Conservation (phyloP, 2,113 vertebrate species). For the Mus spicilegus region DNA sequence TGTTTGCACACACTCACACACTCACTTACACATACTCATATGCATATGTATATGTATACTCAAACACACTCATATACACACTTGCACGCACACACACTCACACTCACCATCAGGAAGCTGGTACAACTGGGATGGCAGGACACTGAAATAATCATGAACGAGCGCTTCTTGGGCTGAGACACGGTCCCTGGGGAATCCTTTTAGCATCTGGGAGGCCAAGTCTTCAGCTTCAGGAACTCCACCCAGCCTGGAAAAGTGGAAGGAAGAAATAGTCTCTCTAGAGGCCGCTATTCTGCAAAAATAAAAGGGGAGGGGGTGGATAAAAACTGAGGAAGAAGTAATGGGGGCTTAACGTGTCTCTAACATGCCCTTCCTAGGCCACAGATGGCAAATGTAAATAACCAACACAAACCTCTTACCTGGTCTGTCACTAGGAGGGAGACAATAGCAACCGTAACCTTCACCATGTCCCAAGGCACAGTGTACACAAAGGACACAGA, state of each 20-base stretch:
- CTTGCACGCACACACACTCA: neutral
- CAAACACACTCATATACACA: neutral
- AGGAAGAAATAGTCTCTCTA: constrained; percentile 28
- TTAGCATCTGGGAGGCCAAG: constrained; percentile 91
- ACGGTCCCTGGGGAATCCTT: constrained; percentile 85
- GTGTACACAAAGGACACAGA: neutral
- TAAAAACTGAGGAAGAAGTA: neutral
- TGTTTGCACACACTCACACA: no score
- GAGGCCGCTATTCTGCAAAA: constrained; percentile 29
- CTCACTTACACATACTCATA: neutral
- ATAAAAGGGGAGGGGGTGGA: neutral
- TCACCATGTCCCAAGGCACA: neutral
- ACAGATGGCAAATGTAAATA: neutral
- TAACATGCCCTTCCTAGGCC: neutral
- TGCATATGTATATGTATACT: constrained; percentile 75
- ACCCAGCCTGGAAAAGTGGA: constrained; percentile 87
- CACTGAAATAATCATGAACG: constrained; percentile 91
- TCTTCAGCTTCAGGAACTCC: constrained; percentile 90
- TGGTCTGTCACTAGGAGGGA: neutral
- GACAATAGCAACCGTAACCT: neutral
- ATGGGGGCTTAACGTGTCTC: neutral
- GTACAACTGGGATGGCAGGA: constrained; percentile 90
- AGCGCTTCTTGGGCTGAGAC: constrained; percentile 88
- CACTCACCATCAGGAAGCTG: constrained; percentile 90
- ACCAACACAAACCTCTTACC: neutral